A percentile compares a stretch with the other conserved stretches of the same genome.
Conservation (phyloP, 92 coral and sea anemone genomes). For the Chrysogorgia sp. region DNA sequence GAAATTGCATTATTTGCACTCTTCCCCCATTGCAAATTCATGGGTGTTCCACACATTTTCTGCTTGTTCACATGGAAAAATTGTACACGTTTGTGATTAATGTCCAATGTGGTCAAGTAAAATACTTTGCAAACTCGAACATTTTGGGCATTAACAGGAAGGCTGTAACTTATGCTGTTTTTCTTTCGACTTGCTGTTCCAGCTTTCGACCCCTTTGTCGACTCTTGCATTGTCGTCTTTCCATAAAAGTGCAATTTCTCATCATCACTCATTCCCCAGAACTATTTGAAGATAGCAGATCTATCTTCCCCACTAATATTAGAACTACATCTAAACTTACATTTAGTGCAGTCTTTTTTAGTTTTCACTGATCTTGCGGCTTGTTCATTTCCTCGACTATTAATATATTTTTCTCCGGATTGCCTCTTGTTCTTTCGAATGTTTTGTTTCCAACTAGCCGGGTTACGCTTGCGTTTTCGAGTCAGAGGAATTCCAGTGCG, state of each 20-base stretch:
- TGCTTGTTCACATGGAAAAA: slow-evolving; percentile 17
- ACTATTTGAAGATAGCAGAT: slow-evolving; percentile 16
- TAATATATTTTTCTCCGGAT: slow-evolving; percentile 5
- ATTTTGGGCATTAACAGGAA: slow-evolving; percentile 28
- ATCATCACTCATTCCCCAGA: slow-evolving; percentile 30
- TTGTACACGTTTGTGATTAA: no score
- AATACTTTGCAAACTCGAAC: slow-evolving; percentile 26
- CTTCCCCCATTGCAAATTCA: slow-evolving; percentile 25
- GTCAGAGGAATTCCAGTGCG: slow-evolving; percentile 29
- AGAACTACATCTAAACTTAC: slow-evolving; percentile 32
- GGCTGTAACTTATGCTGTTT: slow-evolving; percentile 10
- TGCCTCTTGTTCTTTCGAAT: slow-evolving; percentile 20
- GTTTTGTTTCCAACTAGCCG: slow-evolving; percentile 15
- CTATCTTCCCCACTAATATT: slow-evolving; percentile 32
- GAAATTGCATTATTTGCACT: slow-evolving; percentile 19
- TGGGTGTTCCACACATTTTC: no score
- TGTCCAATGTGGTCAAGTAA: no score
- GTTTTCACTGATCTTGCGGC: slow-evolving; percentile 29
- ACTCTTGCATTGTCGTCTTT: slow-evolving; percentile 7
- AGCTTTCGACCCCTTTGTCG: slow-evolving; percentile 11
- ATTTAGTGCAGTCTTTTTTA: slow-evolving; percentile 23
- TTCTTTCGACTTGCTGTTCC: no score
- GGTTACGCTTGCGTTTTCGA: slow-evolving; percentile 31
- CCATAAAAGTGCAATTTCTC: slow-evolving; percentile 33
- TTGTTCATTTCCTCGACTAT: slow-evolving; percentile 14